These are phyloP conservation scores for Equus przewalskii DNA, from an alignment of 2,113 vertebrate species.

Conservation along the genomic window DNA sequence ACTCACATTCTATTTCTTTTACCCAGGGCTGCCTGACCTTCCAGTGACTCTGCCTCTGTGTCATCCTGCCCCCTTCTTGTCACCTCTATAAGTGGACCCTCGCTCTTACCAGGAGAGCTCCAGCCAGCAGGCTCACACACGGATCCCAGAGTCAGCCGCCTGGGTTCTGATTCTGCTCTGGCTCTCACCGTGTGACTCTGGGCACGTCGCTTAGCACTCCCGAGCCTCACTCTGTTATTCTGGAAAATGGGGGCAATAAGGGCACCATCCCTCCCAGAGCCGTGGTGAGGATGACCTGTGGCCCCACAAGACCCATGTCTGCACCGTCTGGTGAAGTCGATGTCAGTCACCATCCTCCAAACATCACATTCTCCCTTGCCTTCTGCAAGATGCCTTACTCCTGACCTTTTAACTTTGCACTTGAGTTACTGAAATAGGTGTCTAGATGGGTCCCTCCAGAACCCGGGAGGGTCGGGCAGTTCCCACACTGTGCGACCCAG, in stretches of 20 bases:
- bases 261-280: background rate
- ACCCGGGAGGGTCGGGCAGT: accelerated
- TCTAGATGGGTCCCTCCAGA: background rate
- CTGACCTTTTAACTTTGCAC: background rate
- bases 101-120: background rate
- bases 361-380: background rate
- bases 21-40: background rate
- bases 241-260: background rate
- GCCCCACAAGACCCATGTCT: accelerated
- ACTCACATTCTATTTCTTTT: accelerated
- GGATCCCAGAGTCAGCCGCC: too few relatives aligned
- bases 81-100: background rate
- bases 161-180: accelerated
- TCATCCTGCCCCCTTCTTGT: background rate
- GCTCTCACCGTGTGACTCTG: background rate
- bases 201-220: accelerated
- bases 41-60: background rate
- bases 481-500: background rate
- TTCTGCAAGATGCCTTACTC: background rate
- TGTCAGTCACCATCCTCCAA: background rate
- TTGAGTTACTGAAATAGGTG: background rate
- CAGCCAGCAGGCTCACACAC: accelerated
- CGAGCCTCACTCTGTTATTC: background rate
- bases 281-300: accelerated
- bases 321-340: accelerated